Evolutionary conservation across 1,140 invertebrate genomes (phyloP), one percentile per base, ranked within the genome.

Genomic region (Apis cerana): DNA sequence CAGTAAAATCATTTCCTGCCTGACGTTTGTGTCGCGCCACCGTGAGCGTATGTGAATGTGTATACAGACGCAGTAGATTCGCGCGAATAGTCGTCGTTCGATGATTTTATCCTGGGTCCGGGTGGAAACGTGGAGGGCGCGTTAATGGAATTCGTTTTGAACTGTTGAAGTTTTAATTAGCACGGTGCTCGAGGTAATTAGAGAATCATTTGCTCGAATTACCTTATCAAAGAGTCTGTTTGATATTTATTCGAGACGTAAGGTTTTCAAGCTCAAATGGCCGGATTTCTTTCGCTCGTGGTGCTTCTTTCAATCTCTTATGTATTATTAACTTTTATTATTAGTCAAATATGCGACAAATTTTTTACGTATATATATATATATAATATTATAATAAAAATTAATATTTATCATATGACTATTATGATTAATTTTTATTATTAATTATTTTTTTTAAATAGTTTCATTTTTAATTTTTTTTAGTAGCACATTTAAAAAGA

Each of bases 121-220:
- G 33, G 8, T 52, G n/a, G 48, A 69, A 52, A 69, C 67, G 21
- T 23, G 27, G 17, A 43, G 33, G 33, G 11, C 50, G 50, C 70
- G 50, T 72, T 72, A 72, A 72, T 72, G 27, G 52, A 72, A 56
- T 72, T 72, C 52, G 52, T 72, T 58, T 72, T 21, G 27, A 72
- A 56, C 70, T 27, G 52, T 56, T 72, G 23, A 72, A 72, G 70
- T 72, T 72, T 72, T 72, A 72, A 72, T 72, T 72, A 72, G 70
- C 27, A 33, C 50, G 17, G 48, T 71, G 52, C 52, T 72, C 52
- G 27, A 8, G 52, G 52, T 58, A 72, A 72, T 72, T 56, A 58
- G 52, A 72, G 70, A 58, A 72, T 72, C 70, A 52, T 72, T 72
- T 21, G 70, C 17, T 56, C 70, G 70, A 56, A 72, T 72, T 72